Evolutionary conservation across 92 coral and sea anemone species (phyloP).

Genomic region (Porites lobata): DNA sequence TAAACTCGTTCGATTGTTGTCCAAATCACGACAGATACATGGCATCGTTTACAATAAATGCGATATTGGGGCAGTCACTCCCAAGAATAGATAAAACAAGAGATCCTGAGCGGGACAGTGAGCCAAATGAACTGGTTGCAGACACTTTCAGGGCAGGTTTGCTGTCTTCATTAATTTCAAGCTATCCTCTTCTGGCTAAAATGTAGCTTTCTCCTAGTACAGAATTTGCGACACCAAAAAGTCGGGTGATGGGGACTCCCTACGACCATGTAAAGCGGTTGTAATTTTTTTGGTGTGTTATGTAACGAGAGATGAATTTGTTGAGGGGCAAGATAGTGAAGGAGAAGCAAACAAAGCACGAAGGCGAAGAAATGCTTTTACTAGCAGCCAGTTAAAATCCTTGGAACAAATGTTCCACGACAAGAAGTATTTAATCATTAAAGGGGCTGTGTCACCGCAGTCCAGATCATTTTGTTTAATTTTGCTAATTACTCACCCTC

Average conservation of each 20-base stretch:
- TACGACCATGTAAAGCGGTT: not conserved
- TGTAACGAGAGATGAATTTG: slow-evolving; percentile 15
- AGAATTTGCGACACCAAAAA: not conserved
- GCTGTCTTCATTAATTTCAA: slow-evolving; percentile 1
- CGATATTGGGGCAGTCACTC: slow-evolving; percentile 74
- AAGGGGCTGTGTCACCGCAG: too few species aligned
- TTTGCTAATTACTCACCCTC: too few species aligned
- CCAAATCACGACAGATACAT: slow-evolving; percentile 28
- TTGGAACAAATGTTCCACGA: slow-evolving; percentile 96
- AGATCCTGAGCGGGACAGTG: not conserved
- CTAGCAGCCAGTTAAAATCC: slow-evolving; percentile 95
- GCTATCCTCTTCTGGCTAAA: not conserved
- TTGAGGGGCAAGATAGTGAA: not conserved
- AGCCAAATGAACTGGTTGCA: not conserved
- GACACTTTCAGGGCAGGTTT: slow-evolving; percentile 15
- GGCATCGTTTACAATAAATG: slow-evolving; percentile 89
- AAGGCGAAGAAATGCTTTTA: slow-evolving; percentile 94
- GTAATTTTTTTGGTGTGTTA: not conserved
- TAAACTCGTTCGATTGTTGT: slow-evolving; percentile 11
- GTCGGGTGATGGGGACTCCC: not conserved
- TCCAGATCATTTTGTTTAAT: too few species aligned
- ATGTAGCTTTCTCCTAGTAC: not conserved
- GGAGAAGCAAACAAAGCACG: slow-evolving; percentile 76
- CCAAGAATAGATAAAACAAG: not conserved
- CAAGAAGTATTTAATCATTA: slow-evolving; percentile 84